Evolutionary conservation across 1,140 invertebrate genomes (phyloP).

Genomic region (Samia ricini): DNA sequence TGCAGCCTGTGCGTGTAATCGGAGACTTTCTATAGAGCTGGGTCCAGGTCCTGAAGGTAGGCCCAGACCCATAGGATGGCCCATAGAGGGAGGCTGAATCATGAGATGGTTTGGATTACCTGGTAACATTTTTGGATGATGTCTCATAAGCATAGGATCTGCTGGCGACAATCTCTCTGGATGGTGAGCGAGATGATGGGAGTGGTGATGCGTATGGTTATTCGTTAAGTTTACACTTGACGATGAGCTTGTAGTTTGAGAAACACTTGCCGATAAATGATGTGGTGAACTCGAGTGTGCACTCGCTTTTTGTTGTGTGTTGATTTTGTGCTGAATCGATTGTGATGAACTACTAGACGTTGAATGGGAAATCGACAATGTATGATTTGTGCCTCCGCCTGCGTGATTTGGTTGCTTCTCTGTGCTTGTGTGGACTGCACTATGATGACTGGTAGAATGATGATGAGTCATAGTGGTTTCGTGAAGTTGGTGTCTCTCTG

Average conservation of each 20-base stretch:
- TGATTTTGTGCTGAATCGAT: slow-evolving; percentile 80
- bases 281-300: slow-evolving; percentile 78
- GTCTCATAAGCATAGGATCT: slow-evolving; percentile 75
- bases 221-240: slow-evolving; percentile 73
- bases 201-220: slow-evolving; percentile 77
- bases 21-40: slow-evolving; percentile 71
- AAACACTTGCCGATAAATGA: slow-evolving; percentile 73
- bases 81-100: slow-evolving; percentile 80
- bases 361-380: slow-evolving; percentile 82
- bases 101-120: slow-evolving; percentile 82
- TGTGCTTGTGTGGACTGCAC: slow-evolving; percentile 80
- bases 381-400: slow-evolving; percentile 76
- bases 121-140: slow-evolving; percentile 77
- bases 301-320: slow-evolving; percentile 73
- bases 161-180: slow-evolving; percentile 76
- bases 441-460: slow-evolving; percentile 81
- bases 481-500: slow-evolving; percentile 79
- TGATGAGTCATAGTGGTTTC: slow-evolving; percentile 81
- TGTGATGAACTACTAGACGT: slow-evolving; percentile 81
- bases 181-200: slow-evolving; percentile 78
- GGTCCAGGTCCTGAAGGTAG: slow-evolving; percentile 76
- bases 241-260: slow-evolving; percentile 73
- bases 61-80: slow-evolving; percentile 76
- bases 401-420: slow-evolving; percentile 79
- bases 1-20: slow-evolving; percentile 79